These are phyloP conservation scores for Dasyurus viverrinus DNA, from an alignment of 2,113 vertebrate species.

Conservation along the genomic window DNA sequence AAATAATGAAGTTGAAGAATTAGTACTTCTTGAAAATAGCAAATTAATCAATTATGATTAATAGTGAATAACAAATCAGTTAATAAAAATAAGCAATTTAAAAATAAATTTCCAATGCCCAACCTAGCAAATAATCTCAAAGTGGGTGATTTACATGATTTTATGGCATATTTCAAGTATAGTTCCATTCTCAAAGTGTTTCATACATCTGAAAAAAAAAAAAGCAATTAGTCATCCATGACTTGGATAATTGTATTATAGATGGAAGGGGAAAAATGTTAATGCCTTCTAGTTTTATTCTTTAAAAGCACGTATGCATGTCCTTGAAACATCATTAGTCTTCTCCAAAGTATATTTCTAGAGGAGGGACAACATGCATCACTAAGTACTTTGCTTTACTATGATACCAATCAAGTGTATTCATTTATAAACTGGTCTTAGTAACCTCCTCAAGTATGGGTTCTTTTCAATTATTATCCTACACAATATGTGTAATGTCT, in stretches of 20 bases:
- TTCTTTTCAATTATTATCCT: background rate
- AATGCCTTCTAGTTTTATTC: background rate
- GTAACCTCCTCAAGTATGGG: background rate
- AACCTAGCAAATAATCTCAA: background rate
- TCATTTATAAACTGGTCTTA: background rate
- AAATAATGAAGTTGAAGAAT: background rate
- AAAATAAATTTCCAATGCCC: background rate
- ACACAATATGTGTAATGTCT: background rate
- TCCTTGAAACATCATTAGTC: background rate
- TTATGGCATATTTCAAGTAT: background rate
- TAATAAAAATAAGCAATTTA: background rate
- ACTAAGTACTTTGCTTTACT: slow-evolving; percentile 44
- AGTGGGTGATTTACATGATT: background rate
- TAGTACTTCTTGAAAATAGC: background rate
- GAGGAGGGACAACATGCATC: background rate
- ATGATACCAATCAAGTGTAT: background rate
- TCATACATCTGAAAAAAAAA: background rate
- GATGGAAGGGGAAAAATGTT: background rate
- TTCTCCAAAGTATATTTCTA: background rate
- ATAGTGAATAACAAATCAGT: background rate
- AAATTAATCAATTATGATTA: background rate
- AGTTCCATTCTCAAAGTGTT: background rate
- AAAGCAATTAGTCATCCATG: background rate
- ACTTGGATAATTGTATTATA: background rate
- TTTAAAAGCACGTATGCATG: background rate